Evolutionary conservation across 2,797 vertebrate genomes (phyloP), one percentile per base, ranked within the genome.

Genomic region (Amazona ochrocephala): DNA sequence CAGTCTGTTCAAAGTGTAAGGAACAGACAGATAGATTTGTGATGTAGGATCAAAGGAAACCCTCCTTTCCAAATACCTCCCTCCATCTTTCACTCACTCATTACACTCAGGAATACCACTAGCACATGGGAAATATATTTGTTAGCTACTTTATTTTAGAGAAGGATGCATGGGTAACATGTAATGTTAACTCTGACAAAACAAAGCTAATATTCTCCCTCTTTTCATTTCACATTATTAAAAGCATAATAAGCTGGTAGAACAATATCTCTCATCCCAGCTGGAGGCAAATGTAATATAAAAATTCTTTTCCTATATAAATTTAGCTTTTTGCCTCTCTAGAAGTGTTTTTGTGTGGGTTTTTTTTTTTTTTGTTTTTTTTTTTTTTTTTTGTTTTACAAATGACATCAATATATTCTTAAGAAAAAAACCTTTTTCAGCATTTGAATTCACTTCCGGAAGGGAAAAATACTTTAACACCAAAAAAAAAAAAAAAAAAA

Each of bases 281-380:
- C 5, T 23, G 10, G 17, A 74, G 6, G 9, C 1, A 92, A 89
- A 70, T 12, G 1, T 20, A 61, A 80, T 58, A 37, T 27, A 84
- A 20, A 23, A 2, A 74, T 2, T 53, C 0, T 37, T 68, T 78
- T 79, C 23, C 21, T n/a, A 24, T 6, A 6, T 8, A 68, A 37
- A 2, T 13, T 48, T 37, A 29, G 0, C 0, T 1, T 39, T 87
- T 72, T 37, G 3, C 27, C 14, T 73, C 68, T 42, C 14, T 70
- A 24, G 2, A 39, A 9, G 1, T 34, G 6, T 5, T 27, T 26
- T 12, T 65, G 32, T 32, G 17, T 19, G 9, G 42, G 20, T 44
- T 44, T 5, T 44, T 44, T 44, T 47, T 76, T 66, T 13, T 17
- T 41, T 44, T 44, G 19, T 44, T 17, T 19, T 44, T 44, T 4